Evolutionary conservation across 2,113 vertebrate species (phyloP).

Genomic region (Hippopotamus amphibius): DNA sequence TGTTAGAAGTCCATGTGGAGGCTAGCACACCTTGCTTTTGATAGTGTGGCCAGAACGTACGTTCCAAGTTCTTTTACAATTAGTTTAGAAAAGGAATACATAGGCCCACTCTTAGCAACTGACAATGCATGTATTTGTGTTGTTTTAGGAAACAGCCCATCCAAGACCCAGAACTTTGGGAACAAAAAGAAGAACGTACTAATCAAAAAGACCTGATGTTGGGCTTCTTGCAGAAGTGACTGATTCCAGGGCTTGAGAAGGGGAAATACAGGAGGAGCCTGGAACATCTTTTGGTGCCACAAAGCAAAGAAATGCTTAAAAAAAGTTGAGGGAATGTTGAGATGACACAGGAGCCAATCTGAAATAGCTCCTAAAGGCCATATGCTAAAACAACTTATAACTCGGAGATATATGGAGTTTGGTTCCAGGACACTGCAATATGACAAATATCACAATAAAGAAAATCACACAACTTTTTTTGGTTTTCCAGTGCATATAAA

Average conservation of each 20-base stretch:
- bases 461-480: neutral
- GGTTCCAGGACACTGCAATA: neutral
- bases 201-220: neutral
- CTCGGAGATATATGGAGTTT: neutral
- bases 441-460: neutral
- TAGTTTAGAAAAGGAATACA: neutral
- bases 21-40: neutral
- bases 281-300: neutral
- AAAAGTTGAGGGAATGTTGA: neutral
- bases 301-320: neutral
- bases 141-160: neutral
- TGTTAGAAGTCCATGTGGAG: neutral
- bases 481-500: neutral
- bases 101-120: neutral
- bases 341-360: neutral
- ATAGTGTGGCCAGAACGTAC: neutral
- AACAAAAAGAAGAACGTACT: neutral
- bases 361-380: neutral
- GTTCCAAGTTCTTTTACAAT: neutral
- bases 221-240: neutral
- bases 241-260: neutral
- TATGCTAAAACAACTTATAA: neutral
- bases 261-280: neutral
- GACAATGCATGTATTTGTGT: neutral
- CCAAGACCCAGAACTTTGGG: neutral